Conservation (phyloP, 2,888 invertebrate species). For the Lymantria dispar region DNA sequence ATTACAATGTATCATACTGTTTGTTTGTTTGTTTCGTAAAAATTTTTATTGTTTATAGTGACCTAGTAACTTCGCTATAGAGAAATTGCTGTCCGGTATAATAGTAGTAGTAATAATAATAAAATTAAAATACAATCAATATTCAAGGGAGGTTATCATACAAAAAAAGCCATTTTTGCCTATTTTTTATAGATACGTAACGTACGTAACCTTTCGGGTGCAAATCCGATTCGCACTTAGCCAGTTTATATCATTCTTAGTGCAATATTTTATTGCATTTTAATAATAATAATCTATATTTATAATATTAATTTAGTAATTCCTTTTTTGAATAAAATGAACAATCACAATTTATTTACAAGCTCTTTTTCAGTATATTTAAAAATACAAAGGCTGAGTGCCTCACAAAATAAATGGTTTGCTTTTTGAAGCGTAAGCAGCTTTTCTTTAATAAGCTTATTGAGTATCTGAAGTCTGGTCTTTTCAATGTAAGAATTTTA, state of each 20-base stretch:
- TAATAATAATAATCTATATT: no score
- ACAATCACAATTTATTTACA: neutral
- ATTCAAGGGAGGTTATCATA: no score
- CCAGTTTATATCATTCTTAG: no score
- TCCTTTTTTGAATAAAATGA: neutral
- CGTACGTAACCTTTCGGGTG: no score
- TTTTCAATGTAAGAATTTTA: neutral
- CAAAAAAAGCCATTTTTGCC: no score
- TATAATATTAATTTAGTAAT: no score
- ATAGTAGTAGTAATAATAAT: no score
- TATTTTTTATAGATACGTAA: no score
- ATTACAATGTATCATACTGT: constrained; percentile 23
- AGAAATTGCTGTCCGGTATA: neutral
- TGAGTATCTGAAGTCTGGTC: neutral
- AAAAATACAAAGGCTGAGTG: neutral
- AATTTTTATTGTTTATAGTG: constrained; percentile 5
- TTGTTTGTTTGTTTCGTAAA: constrained; percentile 17
- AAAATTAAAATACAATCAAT: no score
- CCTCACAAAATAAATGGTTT: constrained; percentile 4
- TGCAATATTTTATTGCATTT: no score
- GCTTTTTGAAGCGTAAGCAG: constrained; percentile 5
- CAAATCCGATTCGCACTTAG: no score
- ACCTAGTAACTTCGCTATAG: constrained; percentile 2
- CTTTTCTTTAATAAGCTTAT: constrained; percentile 10
- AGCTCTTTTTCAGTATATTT: neutral